phyloP scores from a whole-genome alignment of 2,797 vertebrate species.

The Pangasius larnaudii region DNA sequence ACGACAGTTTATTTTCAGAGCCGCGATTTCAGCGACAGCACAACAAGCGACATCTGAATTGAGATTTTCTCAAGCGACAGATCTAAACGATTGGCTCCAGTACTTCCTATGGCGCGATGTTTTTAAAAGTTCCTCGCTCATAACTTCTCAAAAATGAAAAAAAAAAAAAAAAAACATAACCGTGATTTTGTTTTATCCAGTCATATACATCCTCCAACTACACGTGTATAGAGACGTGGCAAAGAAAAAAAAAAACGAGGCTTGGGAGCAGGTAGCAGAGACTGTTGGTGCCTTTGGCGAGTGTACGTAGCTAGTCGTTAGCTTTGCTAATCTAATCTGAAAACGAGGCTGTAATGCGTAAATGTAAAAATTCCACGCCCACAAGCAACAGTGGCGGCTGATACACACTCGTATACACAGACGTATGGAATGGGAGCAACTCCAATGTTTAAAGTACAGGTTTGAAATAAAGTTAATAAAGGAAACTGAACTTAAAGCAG shows the following conservation, averaged over 20 bases:
- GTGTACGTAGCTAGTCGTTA: neutral
- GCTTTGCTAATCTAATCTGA: neutral
- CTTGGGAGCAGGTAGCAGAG: neutral
- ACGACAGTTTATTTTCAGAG: neutral
- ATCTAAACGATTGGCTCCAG: no score
- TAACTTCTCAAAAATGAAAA: neutral
- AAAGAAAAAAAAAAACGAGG: neutral
- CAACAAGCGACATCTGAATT: neutral
- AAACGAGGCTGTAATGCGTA: neutral
- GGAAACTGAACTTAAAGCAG: neutral
- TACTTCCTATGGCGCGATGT: neutral
- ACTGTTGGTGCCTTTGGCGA: neutral
- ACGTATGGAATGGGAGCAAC: neutral
- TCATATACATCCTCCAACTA: neutral
- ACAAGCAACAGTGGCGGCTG: neutral
- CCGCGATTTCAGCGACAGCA: no score
- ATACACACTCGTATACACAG: neutral
- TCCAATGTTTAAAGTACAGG: no score
- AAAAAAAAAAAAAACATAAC: no score
- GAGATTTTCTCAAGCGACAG: no score
- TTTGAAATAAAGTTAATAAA: neutral
- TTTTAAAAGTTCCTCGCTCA: neutral
- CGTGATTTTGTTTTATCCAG: no score
- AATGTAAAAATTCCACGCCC: neutral
- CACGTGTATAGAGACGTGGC: neutral